Conservation (phyloP, 2,113 vertebrate genomes). For the Entelurus aequoreus region DNA sequence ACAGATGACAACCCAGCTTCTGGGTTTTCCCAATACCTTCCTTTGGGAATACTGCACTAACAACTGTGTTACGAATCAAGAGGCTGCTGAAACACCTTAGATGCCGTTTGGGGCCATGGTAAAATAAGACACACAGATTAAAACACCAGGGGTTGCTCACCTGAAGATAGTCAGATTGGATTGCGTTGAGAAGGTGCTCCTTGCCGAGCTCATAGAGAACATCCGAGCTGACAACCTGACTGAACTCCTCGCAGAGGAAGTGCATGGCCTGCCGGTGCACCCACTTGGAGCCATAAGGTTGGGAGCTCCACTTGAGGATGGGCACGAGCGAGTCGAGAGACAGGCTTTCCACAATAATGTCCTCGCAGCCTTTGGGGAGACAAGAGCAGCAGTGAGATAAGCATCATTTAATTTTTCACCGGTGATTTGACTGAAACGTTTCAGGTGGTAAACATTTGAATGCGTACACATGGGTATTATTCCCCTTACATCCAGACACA, state of each 20-base stretch:
- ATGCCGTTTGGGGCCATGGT: too few species aligned
- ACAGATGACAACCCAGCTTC: slow-evolving; percentile 39
- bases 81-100: too few species aligned
- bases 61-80: neutral
- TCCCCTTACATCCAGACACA: slow-evolving; percentile 43
- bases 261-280: slow-evolving; percentile 93
- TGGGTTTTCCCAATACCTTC: slow-evolving; percentile 26
- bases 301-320: slow-evolving; percentile 98
- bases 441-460: slow-evolving; percentile 5
- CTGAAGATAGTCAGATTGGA: slow-evolving; percentile 98
- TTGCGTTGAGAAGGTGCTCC: slow-evolving; percentile 90
- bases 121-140: too few species aligned
- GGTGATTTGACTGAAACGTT: neutral
- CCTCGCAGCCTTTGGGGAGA: slow-evolving; percentile 86
- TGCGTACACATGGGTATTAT: slow-evolving; percentile 27
- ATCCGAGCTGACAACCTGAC: slow-evolving; percentile 91
- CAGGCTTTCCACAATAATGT: slow-evolving; percentile 95
- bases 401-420: neutral
- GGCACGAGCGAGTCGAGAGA: slow-evolving; percentile 91
- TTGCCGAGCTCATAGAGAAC: slow-evolving; percentile 94
- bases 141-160: slow-evolving; percentile 58
- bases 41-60: slow-evolving; percentile 20
- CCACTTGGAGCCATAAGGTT: slow-evolving; percentile 97
- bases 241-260: slow-evolving; percentile 99
- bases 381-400: neutral